phyloP scores from a whole-genome alignment of 2,113 vertebrate species.

The Tragelaphus imberbis region DNA sequence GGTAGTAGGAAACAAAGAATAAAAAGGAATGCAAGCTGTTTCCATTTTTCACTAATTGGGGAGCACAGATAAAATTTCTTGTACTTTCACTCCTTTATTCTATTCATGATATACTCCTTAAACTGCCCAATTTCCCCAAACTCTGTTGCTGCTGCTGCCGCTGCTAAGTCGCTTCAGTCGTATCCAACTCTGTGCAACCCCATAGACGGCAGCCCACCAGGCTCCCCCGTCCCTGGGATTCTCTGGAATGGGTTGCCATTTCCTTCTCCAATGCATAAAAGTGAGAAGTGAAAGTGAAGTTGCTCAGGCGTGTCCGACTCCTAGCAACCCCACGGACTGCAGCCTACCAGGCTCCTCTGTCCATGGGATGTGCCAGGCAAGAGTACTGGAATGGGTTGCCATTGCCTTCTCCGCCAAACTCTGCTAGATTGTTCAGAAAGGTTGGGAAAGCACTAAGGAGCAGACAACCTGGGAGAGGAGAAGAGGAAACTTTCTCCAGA shows the following conservation, averaged over 20 bases:
- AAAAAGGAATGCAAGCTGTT: background rate
- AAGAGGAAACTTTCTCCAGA: background rate
- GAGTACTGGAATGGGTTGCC: too few relatives aligned
- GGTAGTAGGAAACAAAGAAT: background rate
- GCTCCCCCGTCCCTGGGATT: too few relatives aligned
- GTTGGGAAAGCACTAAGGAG: background rate
- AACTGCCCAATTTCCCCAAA: background rate
- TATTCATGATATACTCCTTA: background rate
- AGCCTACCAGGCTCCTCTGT: too few relatives aligned
- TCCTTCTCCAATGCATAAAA: too few relatives aligned
- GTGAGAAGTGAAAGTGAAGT: too few relatives aligned
- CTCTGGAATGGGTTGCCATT: too few relatives aligned
- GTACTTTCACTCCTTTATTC: background rate
- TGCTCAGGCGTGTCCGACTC: too few relatives aligned
- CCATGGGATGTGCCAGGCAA: too few relatives aligned
- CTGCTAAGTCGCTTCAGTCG: too few relatives aligned
- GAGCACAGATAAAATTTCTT: background rate
- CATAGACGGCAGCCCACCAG: too few relatives aligned
- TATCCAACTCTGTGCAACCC: too few relatives aligned
- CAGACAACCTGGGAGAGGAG: background rate
- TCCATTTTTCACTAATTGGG: background rate
- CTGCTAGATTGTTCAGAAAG: background rate
- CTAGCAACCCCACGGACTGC: rapidly evolving
- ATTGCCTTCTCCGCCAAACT: background rate
- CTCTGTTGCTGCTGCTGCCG: too few relatives aligned